Conservation (phyloP, 2,888 invertebrate species). For the Nemapogon koenigi region DNA sequence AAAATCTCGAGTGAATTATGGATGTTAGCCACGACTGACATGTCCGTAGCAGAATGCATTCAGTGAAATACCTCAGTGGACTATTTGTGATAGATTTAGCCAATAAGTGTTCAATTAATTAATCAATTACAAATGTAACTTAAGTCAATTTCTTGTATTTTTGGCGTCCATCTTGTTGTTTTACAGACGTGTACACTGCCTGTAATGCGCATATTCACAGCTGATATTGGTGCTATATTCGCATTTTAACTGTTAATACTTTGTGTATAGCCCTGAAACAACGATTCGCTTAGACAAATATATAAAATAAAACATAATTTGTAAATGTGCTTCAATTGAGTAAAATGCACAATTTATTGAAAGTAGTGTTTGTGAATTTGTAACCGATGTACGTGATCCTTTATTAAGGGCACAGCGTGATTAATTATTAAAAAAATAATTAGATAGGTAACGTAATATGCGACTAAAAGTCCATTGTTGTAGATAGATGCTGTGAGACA, state of each 20-base stretch:
- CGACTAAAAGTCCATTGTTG: constrained; percentile 45
- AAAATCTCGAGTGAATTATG: constrained; percentile 1
- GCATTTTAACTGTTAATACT: neutral
- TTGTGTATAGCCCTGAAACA: neutral
- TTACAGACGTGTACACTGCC: constrained; percentile 11
- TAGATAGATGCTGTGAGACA: constrained; percentile 12
- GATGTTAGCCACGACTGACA: neutral
- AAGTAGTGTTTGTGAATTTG: neutral
- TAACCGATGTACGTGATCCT: neutral
- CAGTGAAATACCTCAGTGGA: constrained; percentile 58
- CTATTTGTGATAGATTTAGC: constrained; percentile 62
- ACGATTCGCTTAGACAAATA: constrained; percentile 4
- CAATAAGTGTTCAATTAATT: constrained; percentile 60
- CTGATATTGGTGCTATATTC: constrained; percentile 57
- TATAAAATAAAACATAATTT: neutral
- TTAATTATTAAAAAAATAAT: constrained; percentile 14
- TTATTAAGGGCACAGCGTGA: constrained; percentile 6
- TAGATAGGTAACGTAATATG: constrained; percentile 38
- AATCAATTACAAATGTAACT: constrained; percentile 27
- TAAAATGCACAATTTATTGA: neutral
- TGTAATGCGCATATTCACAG: constrained; percentile 25
- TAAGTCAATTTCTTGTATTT: constrained; percentile 54
- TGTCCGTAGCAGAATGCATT: constrained; percentile 24
- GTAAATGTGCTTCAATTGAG: neutral
- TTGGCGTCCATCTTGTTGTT: constrained; percentile 38